phyloP scores from a whole-genome alignment of 2,888 invertebrate genomes.

The Alcis repandata region DNA sequence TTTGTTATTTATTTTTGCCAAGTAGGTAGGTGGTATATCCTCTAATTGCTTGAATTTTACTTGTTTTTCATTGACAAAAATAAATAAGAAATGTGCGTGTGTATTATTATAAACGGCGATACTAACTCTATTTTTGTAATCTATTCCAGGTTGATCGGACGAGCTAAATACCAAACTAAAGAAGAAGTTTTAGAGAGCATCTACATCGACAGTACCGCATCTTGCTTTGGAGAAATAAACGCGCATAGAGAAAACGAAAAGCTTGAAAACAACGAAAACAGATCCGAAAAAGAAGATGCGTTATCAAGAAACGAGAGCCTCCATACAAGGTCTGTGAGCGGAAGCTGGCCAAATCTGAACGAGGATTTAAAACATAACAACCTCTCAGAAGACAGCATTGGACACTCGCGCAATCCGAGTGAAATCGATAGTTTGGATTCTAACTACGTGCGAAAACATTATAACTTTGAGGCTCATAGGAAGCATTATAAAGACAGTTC shows the following conservation, averaged over 20 bases:
- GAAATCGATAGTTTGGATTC: slow-evolving; percentile 87
- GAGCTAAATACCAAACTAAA: slow-evolving; percentile 83
- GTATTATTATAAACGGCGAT: neutral
- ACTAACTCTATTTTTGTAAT: slow-evolving; percentile 17
- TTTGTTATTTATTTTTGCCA: too few species aligned
- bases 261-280: slow-evolving; percentile 63
- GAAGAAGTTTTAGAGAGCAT: slow-evolving; percentile 84
- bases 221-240: slow-evolving; percentile 83
- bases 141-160: slow-evolving; percentile 78
- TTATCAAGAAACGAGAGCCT: slow-evolving; percentile 72
- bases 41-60: too few species aligned
- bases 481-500: slow-evolving; percentile 81
- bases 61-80: neutral
- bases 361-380: slow-evolving; percentile 78
- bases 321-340: slow-evolving; percentile 75
- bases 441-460: slow-evolving; percentile 86
- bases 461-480: slow-evolving; percentile 81
- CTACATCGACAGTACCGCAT: slow-evolving; percentile 83
- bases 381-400: slow-evolving; percentile 82
- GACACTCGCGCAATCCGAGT: slow-evolving; percentile 82
- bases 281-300: slow-evolving; percentile 73
- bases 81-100: neutral
- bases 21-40: too few species aligned
- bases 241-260: slow-evolving; percentile 73
- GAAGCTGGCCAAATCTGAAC: slow-evolving; percentile 82